phyloP scores from a whole-genome alignment of 2,113 vertebrate genomes.

The Clinocottus analis region DNA sequence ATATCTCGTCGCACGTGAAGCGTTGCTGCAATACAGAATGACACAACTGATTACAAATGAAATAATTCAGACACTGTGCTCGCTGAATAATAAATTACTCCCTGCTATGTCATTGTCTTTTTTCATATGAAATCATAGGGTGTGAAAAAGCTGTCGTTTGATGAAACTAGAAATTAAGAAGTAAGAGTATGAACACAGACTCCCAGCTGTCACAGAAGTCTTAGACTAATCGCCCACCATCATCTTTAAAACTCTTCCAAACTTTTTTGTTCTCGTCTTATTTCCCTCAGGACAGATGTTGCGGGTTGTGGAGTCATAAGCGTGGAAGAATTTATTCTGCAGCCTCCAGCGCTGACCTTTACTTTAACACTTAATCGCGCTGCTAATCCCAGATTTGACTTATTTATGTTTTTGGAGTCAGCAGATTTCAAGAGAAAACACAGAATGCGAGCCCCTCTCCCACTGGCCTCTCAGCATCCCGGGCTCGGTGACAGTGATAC shows the following conservation, averaged over 20 bases:
- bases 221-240: neutral
- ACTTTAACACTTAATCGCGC: slow-evolving; percentile 31
- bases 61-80: slow-evolving; percentile 17
- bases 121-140: neutral
- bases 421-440: slow-evolving; percentile 28
- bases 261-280: neutral
- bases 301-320: neutral
- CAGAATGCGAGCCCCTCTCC: slow-evolving; percentile 16
- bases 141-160: neutral
- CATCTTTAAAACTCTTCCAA: slow-evolving; percentile 8
- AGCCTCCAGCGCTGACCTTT: slow-evolving; percentile 55
- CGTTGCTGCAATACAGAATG: slow-evolving; percentile 24
- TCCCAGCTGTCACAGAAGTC: neutral
- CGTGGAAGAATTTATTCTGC: neutral
- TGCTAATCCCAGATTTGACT: slow-evolving; percentile 41
- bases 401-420: slow-evolving; percentile 36
- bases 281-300: neutral
- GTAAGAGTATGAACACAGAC: neutral
- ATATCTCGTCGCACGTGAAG: neutral
- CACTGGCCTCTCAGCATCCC: slow-evolving; percentile 21
- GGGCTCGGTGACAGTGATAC: slow-evolving; percentile 50
- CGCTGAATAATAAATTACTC: slow-evolving; percentile 13
- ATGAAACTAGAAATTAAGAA: neutral
- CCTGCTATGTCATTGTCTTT: slow-evolving; percentile 11
- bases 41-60: slow-evolving; percentile 12